Evolutionary conservation across 2,113 vertebrate genomes (phyloP).

Genomic region (Bostrychus sinensis): DNA sequence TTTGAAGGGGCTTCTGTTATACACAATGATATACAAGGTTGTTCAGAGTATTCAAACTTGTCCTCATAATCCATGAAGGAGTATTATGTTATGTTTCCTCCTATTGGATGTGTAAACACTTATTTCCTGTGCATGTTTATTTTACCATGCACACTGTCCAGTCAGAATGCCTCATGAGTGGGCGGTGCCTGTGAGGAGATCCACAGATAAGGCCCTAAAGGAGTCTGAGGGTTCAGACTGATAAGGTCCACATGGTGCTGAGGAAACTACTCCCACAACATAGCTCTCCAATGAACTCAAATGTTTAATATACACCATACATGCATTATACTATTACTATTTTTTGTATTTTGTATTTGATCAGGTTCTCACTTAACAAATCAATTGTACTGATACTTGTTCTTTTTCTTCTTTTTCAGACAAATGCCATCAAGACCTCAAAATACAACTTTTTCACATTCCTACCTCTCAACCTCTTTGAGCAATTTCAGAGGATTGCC

Average conservation of each 20-base stretch:
- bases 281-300: not conserved
- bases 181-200: not conserved
- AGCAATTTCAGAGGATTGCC: constrained; percentile 95
- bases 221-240: not conserved
- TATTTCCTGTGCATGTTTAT: constrained; percentile 1
- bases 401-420: constrained; percentile 69
- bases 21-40: too few relatives aligned
- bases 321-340: not conserved
- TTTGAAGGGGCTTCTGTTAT: too few relatives aligned
- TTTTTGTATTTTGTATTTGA: too few relatives aligned
- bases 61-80: not conserved
- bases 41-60: not conserved
- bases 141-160: not conserved
- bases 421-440: constrained; percentile 92
- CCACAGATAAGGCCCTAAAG: constrained; percentile 4
- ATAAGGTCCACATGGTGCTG: constrained; percentile 47
- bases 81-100: not conserved
- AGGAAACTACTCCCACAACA: constrained; percentile 3
- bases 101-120: constrained; percentile 6
- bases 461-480: constrained; percentile 94
- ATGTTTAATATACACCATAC: constrained; percentile 8
- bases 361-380: too few relatives aligned
- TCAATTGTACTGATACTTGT: constrained; percentile 3
- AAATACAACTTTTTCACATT: constrained; percentile 93
- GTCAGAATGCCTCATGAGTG: not conserved